These are phyloP conservation scores for Oryzias sinensis DNA, from an alignment of 2,797 vertebrate species.

Conservation along the genomic window DNA sequence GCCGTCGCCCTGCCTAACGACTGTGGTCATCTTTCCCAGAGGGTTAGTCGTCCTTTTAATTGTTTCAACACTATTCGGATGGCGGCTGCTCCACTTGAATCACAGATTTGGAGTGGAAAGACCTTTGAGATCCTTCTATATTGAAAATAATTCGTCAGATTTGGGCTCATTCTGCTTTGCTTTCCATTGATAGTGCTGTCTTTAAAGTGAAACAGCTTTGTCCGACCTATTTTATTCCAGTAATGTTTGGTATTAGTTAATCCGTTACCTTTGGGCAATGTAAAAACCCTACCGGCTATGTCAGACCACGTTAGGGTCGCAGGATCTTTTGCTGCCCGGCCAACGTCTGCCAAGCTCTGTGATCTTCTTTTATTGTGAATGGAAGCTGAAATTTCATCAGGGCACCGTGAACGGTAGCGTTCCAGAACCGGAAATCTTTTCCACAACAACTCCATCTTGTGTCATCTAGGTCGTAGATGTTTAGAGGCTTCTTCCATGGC, in stretches of 20 bases:
- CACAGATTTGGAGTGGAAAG: neutral
- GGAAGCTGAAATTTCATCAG: constrained; percentile 50
- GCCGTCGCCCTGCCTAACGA: constrained; percentile 20
- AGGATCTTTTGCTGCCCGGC: constrained; percentile 12
- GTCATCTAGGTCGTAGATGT: constrained; percentile 45
- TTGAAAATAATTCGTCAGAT: neutral
- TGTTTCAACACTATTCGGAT: constrained; percentile 26
- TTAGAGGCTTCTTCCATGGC: neutral
- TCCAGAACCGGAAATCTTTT: neutral
- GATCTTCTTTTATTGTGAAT: constrained; percentile 38
- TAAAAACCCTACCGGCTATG: constrained; percentile 1
- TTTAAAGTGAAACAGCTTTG: constrained; percentile 1
- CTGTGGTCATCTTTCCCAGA: constrained; percentile 23
- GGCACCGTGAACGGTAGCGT: constrained; percentile 19
- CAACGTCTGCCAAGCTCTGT: constrained; percentile 33
- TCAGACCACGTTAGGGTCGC: constrained; percentile 40
- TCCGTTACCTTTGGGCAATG: constrained; percentile 26
- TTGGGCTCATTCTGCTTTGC: no score
- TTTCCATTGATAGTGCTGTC: constrained; percentile 1
- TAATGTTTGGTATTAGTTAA: constrained; percentile 23
- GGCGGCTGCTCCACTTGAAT: constrained; percentile 2
- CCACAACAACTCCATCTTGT: constrained; percentile 14
- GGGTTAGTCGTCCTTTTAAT: constrained; percentile 41
- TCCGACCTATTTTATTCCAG: constrained; percentile 10
- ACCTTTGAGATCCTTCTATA: neutral